Evolutionary conservation across 1,140 invertebrate genomes (phyloP).

Genomic region (Ditylenchus dipsaci): DNA sequence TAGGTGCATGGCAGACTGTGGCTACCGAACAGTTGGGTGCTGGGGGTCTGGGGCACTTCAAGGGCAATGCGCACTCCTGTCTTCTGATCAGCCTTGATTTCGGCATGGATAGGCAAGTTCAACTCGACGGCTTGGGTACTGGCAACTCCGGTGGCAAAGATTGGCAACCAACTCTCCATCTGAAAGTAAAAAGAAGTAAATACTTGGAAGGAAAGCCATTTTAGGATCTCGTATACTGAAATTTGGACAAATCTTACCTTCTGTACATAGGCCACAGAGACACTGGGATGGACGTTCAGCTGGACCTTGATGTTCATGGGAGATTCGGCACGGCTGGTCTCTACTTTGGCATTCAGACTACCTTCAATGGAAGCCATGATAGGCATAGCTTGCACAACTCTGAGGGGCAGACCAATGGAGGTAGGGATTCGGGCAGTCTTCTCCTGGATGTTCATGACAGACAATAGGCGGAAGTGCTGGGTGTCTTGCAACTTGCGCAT

Average conservation of each 20-base stretch:
- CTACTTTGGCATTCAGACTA: neutral
- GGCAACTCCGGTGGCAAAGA: neutral
- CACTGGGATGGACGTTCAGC: neutral
- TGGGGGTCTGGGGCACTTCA: neutral
- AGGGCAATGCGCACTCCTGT: neutral
- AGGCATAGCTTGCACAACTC: neutral
- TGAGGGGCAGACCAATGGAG: slow-evolving; percentile 2
- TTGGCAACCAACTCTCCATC: neutral
- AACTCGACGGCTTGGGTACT: slow-evolving; percentile 2
- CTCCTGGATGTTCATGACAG: slow-evolving; percentile 3
- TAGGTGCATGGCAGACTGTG: slow-evolving; percentile 5
- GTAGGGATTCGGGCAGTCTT: slow-evolving; percentile 1
- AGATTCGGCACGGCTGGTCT: neutral
- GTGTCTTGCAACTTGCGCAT: neutral
- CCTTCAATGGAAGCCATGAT: neutral
- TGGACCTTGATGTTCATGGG: neutral
- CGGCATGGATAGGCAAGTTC: neutral
- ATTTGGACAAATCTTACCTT: neutral
- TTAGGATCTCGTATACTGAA: no score
- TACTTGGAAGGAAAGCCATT: no score
- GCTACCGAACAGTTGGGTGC: neutral
- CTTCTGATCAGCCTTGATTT: neutral
- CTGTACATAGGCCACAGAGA: neutral
- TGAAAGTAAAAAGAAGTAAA: no score
- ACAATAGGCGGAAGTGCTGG: neutral